Evolutionary conservation across 2,113 vertebrate genomes (phyloP).

Genomic region (Thryonomys swinderianus): DNA sequence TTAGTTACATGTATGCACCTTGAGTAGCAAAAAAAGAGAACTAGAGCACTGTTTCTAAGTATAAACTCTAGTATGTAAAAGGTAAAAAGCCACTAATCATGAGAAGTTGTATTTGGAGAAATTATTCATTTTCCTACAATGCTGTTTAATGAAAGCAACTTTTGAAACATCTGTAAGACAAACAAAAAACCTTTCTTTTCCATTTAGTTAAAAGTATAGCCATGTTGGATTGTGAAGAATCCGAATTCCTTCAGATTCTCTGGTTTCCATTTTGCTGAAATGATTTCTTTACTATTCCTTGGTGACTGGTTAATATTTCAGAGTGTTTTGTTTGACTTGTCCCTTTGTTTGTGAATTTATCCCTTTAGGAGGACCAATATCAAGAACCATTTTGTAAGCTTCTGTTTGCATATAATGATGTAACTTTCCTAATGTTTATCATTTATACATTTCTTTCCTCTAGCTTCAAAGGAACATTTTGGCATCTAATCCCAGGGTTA

Average conservation of each 20-base stretch:
- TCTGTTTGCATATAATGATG: background rate
- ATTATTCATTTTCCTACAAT: conserved; percentile 50
- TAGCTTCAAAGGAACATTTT: conserved; percentile 92
- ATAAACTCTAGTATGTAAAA: conserved; percentile 47
- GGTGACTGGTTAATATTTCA: background rate
- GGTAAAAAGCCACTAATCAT: conserved; percentile 28
- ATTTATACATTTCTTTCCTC: conserved; percentile 69
- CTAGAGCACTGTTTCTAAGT: background rate
- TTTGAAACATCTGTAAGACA: background rate
- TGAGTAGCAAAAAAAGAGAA: conserved; percentile 14
- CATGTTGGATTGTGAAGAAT: background rate
- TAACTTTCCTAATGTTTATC: conserved; percentile 49
- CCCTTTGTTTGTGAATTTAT: conserved; percentile 19
- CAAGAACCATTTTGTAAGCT: conserved; percentile 1
- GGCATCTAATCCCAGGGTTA: conserved; percentile 92
- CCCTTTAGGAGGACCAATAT: background rate
- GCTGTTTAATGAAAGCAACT: conserved; percentile 18
- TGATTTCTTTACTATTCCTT: conserved; percentile 23
- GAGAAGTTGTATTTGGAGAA: conserved; percentile 8
- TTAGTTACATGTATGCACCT: conserved; percentile 1
- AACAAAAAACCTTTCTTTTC: background rate
- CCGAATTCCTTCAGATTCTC: background rate
- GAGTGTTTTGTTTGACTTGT: background rate
- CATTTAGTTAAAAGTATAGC: conserved; percentile 25
- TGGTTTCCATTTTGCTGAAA: conserved; percentile 2